Conservation (phyloP, 2,888 invertebrate species). For the Eulithis testata region DNA sequence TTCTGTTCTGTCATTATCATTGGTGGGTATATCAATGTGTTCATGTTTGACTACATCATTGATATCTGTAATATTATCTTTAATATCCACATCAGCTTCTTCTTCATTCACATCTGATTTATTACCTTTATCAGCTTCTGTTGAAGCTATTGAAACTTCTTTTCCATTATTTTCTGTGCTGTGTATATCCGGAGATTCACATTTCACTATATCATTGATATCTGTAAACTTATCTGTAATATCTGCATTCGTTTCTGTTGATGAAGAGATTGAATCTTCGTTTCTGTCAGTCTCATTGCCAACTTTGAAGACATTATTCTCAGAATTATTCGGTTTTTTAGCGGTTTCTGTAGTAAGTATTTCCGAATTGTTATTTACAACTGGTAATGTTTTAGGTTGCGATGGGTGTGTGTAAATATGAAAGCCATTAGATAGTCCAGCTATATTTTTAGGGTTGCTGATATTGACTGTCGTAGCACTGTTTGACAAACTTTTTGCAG, state of each 20-base stretch:
- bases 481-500: background rate
- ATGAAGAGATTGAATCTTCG: too few species aligned
- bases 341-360: background rate
- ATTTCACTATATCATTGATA: too few species aligned
- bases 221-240: too few species aligned
- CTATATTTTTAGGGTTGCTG: background rate
- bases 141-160: too few species aligned
- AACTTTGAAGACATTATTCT: background rate
- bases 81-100: background rate
- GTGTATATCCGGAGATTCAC: too few species aligned
- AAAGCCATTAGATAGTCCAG: background rate
- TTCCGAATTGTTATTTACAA: background rate
- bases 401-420: constrained; percentile 12
- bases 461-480: background rate
- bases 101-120: too few species aligned
- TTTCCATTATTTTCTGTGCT: too few species aligned
- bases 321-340: background rate
- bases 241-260: too few species aligned
- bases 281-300: too few species aligned
- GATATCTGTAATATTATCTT: background rate
- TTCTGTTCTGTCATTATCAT: background rate
- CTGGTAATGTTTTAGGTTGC: background rate
- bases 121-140: too few species aligned
- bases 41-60: too few species aligned
- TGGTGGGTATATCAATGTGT: too few species aligned